Evolutionary conservation across 2,888 invertebrate genomes (phyloP).

Genomic region (Thymelicus sylvestris): DNA sequence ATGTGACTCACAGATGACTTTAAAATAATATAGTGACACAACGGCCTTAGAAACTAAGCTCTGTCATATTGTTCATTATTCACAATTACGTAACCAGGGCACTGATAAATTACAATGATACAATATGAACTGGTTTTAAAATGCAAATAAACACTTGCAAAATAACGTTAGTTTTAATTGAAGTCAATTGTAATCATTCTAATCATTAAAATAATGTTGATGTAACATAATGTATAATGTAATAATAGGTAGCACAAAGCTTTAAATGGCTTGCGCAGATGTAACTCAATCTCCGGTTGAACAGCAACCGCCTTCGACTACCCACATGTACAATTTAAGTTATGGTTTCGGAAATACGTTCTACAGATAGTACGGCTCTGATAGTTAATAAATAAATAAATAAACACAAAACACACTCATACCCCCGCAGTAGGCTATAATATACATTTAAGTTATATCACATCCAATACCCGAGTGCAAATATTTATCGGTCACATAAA

Average conservation of each 20-base stretch:
- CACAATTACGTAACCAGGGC: conserved; percentile 20
- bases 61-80: conserved; percentile 24
- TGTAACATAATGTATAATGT: background rate
- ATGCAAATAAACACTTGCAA: background rate
- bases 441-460: no score
- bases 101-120: conserved; percentile 22
- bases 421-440: no score
- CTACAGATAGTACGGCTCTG: background rate
- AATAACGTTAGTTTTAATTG: background rate
- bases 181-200: background rate
- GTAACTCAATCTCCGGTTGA: conserved; percentile 71
- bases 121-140: conserved; percentile 14
- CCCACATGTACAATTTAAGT: background rate
- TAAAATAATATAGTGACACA: conserved; percentile 48
- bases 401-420: no score
- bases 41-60: conserved; percentile 40
- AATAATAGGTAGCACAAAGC: conserved; percentile 26
- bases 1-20: conserved; percentile 68
- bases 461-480: no score
- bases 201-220: no score
- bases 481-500: no score
- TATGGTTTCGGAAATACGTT: conserved; percentile 1
- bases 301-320: conserved; percentile 13
- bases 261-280: conserved; percentile 33
- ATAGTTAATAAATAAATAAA: no score